phyloP scores from a whole-genome alignment of 2,113 vertebrate species.

The Cnemophilus loriae region DNA sequence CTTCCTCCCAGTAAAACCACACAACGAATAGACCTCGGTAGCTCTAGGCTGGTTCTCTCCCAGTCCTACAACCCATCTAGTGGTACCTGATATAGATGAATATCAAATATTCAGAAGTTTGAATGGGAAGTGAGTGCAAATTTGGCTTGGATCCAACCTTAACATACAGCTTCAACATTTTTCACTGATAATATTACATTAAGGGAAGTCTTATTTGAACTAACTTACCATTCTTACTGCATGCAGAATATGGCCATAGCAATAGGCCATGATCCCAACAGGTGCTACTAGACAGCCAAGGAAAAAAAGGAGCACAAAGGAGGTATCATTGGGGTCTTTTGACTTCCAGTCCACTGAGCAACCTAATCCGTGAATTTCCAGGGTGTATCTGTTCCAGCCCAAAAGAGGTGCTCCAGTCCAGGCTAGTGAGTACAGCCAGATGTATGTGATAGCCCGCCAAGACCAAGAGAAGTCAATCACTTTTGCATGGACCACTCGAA shows the following conservation, averaged over 20 bases:
- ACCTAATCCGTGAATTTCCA: conserved; percentile 85
- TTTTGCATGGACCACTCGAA: conserved; percentile 87
- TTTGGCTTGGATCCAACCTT: not conserved
- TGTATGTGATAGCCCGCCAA: conserved; percentile 85
- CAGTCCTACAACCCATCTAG: not conserved
- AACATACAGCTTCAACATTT: not conserved
- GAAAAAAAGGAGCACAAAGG: conserved; percentile 89
- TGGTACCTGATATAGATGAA: not conserved
- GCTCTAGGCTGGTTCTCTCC: not conserved
- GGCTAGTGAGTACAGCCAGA: conserved; percentile 92
- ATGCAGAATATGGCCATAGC: conserved; percentile 91
- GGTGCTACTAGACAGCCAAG: conserved; percentile 87
- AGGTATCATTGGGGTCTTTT: conserved; percentile 83
- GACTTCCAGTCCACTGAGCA: conserved; percentile 90
- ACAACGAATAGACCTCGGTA: not conserved
- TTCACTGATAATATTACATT: not conserved
- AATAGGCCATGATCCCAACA: conserved; percentile 87
- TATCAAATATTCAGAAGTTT: not conserved
- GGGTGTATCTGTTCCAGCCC: conserved; percentile 90
- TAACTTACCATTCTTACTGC: conserved; percentile 86
- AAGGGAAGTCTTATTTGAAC: not conserved
- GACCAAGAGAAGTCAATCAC: conserved; percentile 88
- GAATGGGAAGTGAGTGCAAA: not conserved
- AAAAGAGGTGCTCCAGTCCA: conserved; percentile 90
- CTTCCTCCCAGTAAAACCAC: not conserved